Base-by-base conservation (phyloP, 1,140 invertebrate genomes). In the Harpegnathos saltator region DNA sequence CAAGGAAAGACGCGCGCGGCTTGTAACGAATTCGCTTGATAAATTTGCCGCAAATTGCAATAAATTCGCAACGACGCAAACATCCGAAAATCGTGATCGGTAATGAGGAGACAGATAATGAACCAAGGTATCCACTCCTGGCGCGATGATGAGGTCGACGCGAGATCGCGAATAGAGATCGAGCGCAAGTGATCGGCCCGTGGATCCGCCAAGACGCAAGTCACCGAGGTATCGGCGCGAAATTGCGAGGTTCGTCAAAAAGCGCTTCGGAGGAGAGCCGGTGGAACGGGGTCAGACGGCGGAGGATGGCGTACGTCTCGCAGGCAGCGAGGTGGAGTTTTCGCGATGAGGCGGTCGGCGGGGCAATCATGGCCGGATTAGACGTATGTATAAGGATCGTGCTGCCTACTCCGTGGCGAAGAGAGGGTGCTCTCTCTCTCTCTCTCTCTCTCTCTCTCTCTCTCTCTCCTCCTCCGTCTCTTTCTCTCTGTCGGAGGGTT, bases 281-380 rank as follows among this genome's bases (percentile, higher is more conserved):
- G 17, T 44, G 81, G 66, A 75, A 82, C 62, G 61, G 71, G 54
- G 59, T 54, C 44, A 84, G 61, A 56, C 72, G 69, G 66, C n/a
- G 84, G 82, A 86, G 75, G 83, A 66, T 80, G 29, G 48, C n/a
- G n/a, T 48, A 82, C 50, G 71, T 77, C 52, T 56, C 78, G 82
- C 78, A n/a, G n/a, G n/a, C 87, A 86, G 77, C 85, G 82, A 89
- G 83, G 71, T 80, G 85, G 62, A 89, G 71, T 83, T 85, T 83
- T 87, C 80, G 83, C 73, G 83, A 83, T 78, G 81, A 87, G 87
- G 48, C 82, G 82, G 69, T 73, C 63, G 89, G 62, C 82, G 87
- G 85, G 84, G 89, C 91, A 93, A 93, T 93, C 92, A 93, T 93
- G 87, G 89, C 50, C 80, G 92, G 92, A 93, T 93, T 93, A 93